These are phyloP conservation scores for Adelognathus sp. DNA, from an alignment of 2,888 invertebrate species.

Conservation along the genomic window DNA sequence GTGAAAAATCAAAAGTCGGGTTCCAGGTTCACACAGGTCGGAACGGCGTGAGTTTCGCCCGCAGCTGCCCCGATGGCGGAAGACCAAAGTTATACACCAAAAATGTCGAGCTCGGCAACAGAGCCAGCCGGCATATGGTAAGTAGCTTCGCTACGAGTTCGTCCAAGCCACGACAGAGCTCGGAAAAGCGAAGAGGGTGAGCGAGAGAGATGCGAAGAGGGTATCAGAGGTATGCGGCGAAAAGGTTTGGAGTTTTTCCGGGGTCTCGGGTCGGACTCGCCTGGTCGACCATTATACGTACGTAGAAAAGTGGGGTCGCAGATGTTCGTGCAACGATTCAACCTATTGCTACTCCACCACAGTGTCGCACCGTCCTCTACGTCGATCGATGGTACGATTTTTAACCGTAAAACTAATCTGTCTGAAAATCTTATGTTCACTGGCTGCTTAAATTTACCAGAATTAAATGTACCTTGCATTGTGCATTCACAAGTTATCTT, in stretches of 20 bases:
- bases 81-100: constrained; percentile 26
- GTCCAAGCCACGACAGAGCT: constrained; percentile 26
- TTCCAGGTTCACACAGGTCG: too few species aligned
- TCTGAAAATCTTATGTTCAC: too few species aligned
- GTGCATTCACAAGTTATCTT: too few species aligned
- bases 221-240: constrained; percentile 21
- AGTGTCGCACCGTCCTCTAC: constrained; percentile 20
- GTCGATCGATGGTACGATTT: constrained; percentile 23
- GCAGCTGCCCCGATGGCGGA: constrained; percentile 39
- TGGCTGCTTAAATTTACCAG: too few species aligned
- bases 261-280: not conserved
- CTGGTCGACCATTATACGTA: constrained; percentile 32
- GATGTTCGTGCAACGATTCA: constrained; percentile 49
- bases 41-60: constrained; percentile 47
- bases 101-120: constrained; percentile 40
- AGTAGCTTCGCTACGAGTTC: constrained; percentile 31
- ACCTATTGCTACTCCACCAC: constrained; percentile 40
- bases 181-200: not conserved
- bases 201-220: not conserved
- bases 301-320: constrained; percentile 31
- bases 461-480: not conserved
- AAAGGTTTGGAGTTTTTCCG: constrained; percentile 31
- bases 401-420: not conserved
- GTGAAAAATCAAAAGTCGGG: not conserved
- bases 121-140: constrained; percentile 50